Percentiles rank a stretch among this genome's conserved stretches.
phyloP scores from a whole-genome alignment of 2,797 vertebrate genomes.

The Malurus leucopterus region DNA sequence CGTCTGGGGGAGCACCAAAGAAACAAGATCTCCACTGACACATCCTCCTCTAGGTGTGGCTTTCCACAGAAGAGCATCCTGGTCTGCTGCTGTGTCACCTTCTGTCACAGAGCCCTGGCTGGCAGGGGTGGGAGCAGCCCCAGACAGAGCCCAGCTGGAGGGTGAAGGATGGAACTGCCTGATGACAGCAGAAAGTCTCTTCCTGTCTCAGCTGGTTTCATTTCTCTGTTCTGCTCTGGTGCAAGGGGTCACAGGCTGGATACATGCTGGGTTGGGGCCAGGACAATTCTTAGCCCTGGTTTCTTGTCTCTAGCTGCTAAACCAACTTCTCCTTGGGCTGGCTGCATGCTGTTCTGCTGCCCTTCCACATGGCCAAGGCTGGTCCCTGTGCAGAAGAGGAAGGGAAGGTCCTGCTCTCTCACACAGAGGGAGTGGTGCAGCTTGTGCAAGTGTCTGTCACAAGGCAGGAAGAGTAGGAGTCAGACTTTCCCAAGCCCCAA shows the following conservation, averaged over 20 bases:
- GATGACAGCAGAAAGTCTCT: neutral
- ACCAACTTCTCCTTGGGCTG: conserved; percentile 24
- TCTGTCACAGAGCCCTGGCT: rapidly evolving
- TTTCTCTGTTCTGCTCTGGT: neutral
- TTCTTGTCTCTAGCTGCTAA: neutral
- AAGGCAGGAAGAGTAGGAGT: conserved; percentile 30
- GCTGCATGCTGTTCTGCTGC: neutral
- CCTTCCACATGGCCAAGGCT: neutral
- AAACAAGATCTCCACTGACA: neutral
- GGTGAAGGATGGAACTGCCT: neutral
- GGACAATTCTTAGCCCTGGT: neutral
- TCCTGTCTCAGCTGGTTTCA: neutral
- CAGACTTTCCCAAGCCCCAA: conserved; percentile 7
- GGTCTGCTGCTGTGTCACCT: neutral
- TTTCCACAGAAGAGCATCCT: neutral
- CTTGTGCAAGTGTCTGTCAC: conserved; percentile 23
- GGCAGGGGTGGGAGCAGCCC: neutral
- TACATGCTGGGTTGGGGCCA: neutral
- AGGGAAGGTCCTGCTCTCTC: conserved; percentile 7
- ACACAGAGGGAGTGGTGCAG: neutral
- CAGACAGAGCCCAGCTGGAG: rapidly evolving
- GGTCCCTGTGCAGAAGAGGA: neutral
- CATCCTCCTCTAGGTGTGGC: neutral
- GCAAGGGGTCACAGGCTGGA: neutral
- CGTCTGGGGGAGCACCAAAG: neutral